phyloP scores from a whole-genome alignment of 2,888 invertebrate genomes.

The Limnephilus rhombicus region DNA sequence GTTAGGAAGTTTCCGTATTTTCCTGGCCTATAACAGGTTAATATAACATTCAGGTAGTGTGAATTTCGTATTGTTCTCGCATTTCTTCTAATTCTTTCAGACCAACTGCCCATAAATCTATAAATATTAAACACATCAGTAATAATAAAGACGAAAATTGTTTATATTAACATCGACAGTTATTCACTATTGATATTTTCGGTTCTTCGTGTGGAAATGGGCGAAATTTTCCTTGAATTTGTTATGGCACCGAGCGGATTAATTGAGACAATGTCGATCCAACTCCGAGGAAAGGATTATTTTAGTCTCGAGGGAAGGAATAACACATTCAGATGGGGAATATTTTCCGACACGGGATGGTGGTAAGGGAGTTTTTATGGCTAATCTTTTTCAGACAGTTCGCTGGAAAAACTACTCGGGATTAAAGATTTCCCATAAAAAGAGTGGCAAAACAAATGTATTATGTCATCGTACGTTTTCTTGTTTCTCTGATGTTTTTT shows the following conservation, averaged over 20 bases:
- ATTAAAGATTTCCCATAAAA: neutral
- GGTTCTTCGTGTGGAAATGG: neutral
- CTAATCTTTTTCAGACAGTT: neutral
- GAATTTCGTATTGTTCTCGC: no score
- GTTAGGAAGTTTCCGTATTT: no score
- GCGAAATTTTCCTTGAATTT: neutral
- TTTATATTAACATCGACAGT: neutral
- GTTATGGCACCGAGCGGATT: neutral
- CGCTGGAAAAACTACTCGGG: neutral
- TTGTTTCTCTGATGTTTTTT: neutral
- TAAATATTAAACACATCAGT: no score
- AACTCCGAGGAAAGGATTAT: neutral
- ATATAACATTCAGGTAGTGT: no score
- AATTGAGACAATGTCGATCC: neutral
- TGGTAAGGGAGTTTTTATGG: neutral
- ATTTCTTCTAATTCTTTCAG: no score
- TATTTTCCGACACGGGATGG: neutral
- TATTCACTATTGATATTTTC: neutral
- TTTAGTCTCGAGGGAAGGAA: neutral
- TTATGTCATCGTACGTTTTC: no score
- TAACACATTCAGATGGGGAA: neutral
- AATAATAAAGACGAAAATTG: no score
- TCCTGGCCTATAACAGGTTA: no score
- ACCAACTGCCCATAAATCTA: no score
- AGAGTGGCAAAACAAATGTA: neutral